These are phyloP conservation scores for Neogobius melanostomus DNA, from an alignment of 2,113 vertebrate species.

Conservation along the genomic window DNA sequence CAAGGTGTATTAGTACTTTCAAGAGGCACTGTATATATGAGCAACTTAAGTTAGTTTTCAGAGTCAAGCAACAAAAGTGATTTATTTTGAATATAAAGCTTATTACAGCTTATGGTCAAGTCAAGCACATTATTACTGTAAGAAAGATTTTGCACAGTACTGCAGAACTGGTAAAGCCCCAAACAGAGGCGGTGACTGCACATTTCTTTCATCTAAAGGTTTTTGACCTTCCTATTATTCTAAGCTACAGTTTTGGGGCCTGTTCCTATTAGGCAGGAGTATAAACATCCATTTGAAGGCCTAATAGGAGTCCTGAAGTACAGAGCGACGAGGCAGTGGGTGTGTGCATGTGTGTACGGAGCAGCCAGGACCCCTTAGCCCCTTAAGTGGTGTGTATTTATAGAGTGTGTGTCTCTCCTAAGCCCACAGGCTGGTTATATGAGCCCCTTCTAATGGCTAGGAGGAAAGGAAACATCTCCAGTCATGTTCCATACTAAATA, in stretches of 20 bases:
- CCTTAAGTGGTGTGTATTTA: slow-evolving; percentile 80
- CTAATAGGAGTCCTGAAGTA: slow-evolving; percentile 57
- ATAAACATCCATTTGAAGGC: slow-evolving; percentile 68
- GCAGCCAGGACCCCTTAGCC: slow-evolving; percentile 62
- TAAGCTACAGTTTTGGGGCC: slow-evolving; percentile 27
- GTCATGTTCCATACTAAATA: slow-evolving; percentile 66
- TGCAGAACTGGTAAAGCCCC: background rate
- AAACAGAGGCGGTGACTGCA: background rate
- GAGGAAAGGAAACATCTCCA: slow-evolving; percentile 67
- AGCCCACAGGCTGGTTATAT: slow-evolving; percentile 72
- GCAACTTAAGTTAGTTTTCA: no score
- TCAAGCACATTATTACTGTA: no score
- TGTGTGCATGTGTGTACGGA: slow-evolving; percentile 33
- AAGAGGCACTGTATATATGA: no score
- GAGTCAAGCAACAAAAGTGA: no score
- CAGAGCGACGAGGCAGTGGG: slow-evolving; percentile 35
- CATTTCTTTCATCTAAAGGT: slow-evolving; percentile 29
- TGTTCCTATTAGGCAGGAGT: slow-evolving; percentile 52
- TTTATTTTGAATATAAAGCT: no score
- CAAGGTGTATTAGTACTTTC: no score
- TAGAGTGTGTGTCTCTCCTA: slow-evolving; percentile 72
- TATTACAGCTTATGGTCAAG: no score
- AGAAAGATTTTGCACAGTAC: no score
- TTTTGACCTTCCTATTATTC: slow-evolving; percentile 44
- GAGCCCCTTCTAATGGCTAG: slow-evolving; percentile 75